Conservation (phyloP, 2,113 vertebrate species). For the Hippocampus zosterae region DNA sequence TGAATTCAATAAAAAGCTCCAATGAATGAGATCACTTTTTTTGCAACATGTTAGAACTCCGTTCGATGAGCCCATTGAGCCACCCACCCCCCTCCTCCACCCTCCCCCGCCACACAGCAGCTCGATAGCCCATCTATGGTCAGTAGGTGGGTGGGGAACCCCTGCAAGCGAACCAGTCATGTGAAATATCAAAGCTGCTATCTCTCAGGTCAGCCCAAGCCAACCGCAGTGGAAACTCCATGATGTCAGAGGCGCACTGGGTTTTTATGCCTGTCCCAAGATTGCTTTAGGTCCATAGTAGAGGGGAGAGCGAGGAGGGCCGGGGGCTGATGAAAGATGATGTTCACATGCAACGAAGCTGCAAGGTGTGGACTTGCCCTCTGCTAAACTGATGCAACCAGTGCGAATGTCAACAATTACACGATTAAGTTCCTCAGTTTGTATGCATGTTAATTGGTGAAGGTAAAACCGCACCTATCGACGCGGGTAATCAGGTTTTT, state of each 20-base stretch:
- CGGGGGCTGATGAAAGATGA: conserved; percentile 44
- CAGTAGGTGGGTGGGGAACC: conserved; percentile 60
- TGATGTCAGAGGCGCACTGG: conserved; percentile 59
- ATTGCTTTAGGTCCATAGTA: conserved; percentile 48
- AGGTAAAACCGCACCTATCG: not conserved
- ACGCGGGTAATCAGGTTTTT: too few relatives aligned
- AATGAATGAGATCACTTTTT: not conserved
- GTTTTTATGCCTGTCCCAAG: conserved; percentile 40
- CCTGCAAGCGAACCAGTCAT: conserved; percentile 42
- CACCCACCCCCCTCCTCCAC: too few relatives aligned
- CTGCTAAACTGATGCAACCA: conserved; percentile 29
- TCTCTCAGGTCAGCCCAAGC: conserved; percentile 37
- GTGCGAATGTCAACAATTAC: conserved; percentile 44
- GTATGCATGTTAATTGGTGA: not conserved
- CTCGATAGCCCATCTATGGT: conserved; percentile 54
- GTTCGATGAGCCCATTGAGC: conserved; percentile 37
- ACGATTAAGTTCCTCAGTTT: not conserved
- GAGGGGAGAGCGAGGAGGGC: conserved; percentile 13
- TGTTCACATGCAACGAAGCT: conserved; percentile 34
- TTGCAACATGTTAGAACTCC: conserved; percentile 6
- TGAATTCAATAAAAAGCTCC: not conserved
- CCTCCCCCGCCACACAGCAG: conserved; percentile 32
- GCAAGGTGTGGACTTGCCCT: conserved; percentile 22
- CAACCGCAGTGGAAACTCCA: conserved; percentile 67
- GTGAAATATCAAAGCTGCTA: conserved; percentile 63